Base-by-base conservation (phyloP, 2,797 vertebrate species). In the Sternarchorhynchus goeldii region DNA sequence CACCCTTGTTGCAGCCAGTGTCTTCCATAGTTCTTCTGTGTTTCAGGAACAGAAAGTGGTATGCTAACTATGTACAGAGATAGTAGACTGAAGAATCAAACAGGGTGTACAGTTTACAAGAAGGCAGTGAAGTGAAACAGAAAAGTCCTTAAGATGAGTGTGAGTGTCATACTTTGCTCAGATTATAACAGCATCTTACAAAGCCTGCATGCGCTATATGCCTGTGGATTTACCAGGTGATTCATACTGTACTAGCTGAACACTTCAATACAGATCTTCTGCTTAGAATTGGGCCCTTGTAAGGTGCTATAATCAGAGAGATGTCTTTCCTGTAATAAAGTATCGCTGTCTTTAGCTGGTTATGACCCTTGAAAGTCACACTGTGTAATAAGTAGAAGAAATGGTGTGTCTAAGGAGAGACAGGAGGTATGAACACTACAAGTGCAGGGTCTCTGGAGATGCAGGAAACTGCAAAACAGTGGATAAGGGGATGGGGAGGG, bases 401-500 rank as follows among this genome's bases (percentile, higher is more conserved):
- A 79, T 56, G 67, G 45, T 29, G 78, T 75, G 71, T 75, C 78
- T 75, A 56, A 75, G 64, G 77, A 79, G 77, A 64, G 25, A 63
- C 20, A 5, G 7, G 21, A 80, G 65, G 72, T 29, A 50, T 68
- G 66, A 68, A 25, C 66, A 73, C 18, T 41, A 20, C 70, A 55
- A 32, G 57, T 62, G 69, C 8, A 20, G 34, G 18, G 16, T 68
- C 79, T 68, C 75, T 14, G 67, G 78, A 83, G 82, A 78, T 25
- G 57, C 21, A 64, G 31, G 65, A 56, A 77, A 20, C 67, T 75
- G 82, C 57, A 83, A 80, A 83, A 83, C 82, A 83, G 80, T 12
- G 56, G 82, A 83, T 72, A 55, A 67, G 50, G 79, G 65, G 45
- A 73, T 63, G 75, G 82, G 81, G 77, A 67, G 78, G 74, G 59